These are phyloP conservation scores for Cephus rjabovi DNA, from an alignment of 2,888 invertebrate genomes.

Conservation along the genomic window DNA sequence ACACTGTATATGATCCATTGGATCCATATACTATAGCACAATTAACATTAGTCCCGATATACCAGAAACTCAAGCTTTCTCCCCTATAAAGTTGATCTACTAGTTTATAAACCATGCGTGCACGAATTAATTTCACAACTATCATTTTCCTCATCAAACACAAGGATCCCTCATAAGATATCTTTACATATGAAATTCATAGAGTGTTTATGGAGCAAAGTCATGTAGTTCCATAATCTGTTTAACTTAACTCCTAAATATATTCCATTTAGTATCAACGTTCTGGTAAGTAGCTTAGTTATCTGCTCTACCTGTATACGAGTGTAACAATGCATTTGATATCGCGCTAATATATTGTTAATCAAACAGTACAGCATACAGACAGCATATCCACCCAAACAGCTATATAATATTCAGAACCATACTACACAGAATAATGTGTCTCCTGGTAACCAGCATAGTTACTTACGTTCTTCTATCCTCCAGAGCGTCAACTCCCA, in stretches of 20 bases:
- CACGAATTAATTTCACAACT: not conserved
- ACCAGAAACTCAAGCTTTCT: conserved; percentile 16
- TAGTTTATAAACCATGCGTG: not conserved
- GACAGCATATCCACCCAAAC: not conserved
- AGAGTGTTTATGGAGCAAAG: too few relatives aligned
- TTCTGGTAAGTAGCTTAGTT: conserved; percentile 19
- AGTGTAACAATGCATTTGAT: conserved; percentile 20
- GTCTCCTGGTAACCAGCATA: not conserved
- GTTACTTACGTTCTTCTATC: not conserved
- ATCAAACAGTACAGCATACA: conserved; percentile 44
- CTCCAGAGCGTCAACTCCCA: not conserved
- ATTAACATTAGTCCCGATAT: conserved; percentile 2
- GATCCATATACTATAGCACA: not conserved
- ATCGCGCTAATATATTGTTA: conserved; percentile 51
- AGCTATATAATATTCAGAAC: not conserved
- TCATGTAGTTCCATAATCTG: too few relatives aligned
- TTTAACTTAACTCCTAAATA: not conserved
- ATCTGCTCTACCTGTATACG: conserved; percentile 49
- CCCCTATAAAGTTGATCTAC: not conserved
- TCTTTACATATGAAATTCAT: too few relatives aligned
- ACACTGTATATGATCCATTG: not conserved
- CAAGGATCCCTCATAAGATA: too few relatives aligned
- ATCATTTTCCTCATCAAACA: too few relatives aligned
- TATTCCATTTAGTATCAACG: not conserved
- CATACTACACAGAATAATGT: not conserved